Evolutionary conservation across 2,888 invertebrate species (phyloP), one percentile per base, ranked within the genome.

Genomic region (Yponomeuta sedellus): DNA sequence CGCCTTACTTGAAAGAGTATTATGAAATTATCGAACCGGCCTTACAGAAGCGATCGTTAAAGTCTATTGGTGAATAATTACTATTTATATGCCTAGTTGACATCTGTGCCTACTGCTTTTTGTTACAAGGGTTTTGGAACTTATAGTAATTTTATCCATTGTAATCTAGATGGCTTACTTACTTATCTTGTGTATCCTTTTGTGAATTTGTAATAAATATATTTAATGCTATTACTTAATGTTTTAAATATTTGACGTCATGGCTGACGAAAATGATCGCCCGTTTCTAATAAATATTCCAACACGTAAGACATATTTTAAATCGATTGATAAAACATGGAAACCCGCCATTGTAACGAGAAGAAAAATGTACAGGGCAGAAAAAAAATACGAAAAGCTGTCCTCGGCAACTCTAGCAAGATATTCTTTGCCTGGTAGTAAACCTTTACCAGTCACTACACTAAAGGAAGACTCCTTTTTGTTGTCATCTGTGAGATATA

Each of bases 1-100:
- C 76, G 12, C 82, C 83, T 5, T 89, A 75, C 71, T 75, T 91
- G 68, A 73, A 75, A 66, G 81, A 85, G 65, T 88, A 90, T 74
- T 78, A 87, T 70, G 72, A 73, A 67, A 85, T 75, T 72, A 79
- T 80, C 16, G 83, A 82, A 72, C 86, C 89, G 66, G 73, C 82
- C 57, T 86, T 88, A 71, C 79, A 82, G 56, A 78, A 73, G 77
- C 56, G 71, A 2, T 72, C 80, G 25, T 74, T 77, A 52, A 77
- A 78, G 68, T 79, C 79, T 44, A 70, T 71, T 44, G 71, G 69
- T 66, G 78, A 70, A 68, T 28, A 52, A 22, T 20, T 11, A 22
- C 20, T 10, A 59, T 11, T 20, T 12, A 59, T n/a, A n/a, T n/a
- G n/a, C n/a, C n/a, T n/a, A n/a, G n/a, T n/a, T n/a, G n/a, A n/a